A percentile compares a stretch with the other conserved stretches of the same genome.
Evolutionary conservation across 2,888 invertebrate species (phyloP).

Genomic region (Eristalis arbustorum): DNA sequence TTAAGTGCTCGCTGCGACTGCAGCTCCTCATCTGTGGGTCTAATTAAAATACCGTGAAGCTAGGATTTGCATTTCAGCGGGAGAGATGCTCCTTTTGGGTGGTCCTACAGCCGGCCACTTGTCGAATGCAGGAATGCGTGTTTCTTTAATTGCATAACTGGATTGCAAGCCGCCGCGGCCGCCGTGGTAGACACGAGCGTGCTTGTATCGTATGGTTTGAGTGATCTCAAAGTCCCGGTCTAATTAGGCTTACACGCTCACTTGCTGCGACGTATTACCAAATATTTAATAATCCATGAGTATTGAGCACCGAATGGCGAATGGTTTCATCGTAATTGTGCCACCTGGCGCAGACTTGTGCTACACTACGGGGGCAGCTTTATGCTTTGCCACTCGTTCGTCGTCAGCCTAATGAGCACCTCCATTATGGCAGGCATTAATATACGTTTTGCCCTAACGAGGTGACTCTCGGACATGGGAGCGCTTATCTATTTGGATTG

Average conservation of each 20-base stretch:
- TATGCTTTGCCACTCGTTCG: slow-evolving; percentile 5
- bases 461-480: slow-evolving; percentile 43
- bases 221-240: slow-evolving; percentile 37
- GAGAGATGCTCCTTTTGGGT: slow-evolving; percentile 54
- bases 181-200: slow-evolving; percentile 18
- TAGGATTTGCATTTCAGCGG: slow-evolving; percentile 54
- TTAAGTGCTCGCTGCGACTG: slow-evolving; percentile 51
- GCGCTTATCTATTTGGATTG: slow-evolving; percentile 60
- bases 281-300: slow-evolving; percentile 51
- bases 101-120: slow-evolving; percentile 36
- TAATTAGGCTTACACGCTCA: slow-evolving; percentile 63
- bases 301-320: neutral
- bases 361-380: neutral
- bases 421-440: slow-evolving; percentile 61
- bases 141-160: slow-evolving; percentile 69
- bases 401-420: slow-evolving; percentile 62
- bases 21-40: slow-evolving; percentile 17
- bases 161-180: slow-evolving; percentile 15
- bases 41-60: slow-evolving; percentile 56
- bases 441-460: slow-evolving; percentile 64
- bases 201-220: slow-evolving; percentile 34
- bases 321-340: neutral
- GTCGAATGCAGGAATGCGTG: slow-evolving; percentile 53
- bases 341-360: neutral
- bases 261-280: slow-evolving; percentile 26